Evolutionary conservation across 2,888 invertebrate species (phyloP), one percentile per base, ranked within the genome.

Genomic region (Branchellion lobata): DNA sequence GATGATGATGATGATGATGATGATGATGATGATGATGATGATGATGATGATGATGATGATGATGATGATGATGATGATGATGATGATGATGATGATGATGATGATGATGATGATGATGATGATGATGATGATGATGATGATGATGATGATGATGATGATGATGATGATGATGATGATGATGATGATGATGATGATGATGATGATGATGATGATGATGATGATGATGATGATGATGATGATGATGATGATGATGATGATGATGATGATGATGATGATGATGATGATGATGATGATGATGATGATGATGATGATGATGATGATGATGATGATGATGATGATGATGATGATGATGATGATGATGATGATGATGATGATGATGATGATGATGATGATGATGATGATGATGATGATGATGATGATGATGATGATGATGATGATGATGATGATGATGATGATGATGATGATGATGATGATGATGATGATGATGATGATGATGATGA

Each of bases 1-100:
- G 47, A 75, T 75, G 75, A 75, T 75, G 75, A 75, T 75, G 75
- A 75, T 53, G 75, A 53, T 75, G 75, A 75, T 53, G 47, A 53
- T 75, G 75, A 61, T 75, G 47, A 75, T 53, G 75, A 75, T 61
- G 53, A 75, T 53, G 47, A 75, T 53, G 53, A 61, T 61, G 75
- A 61, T 75, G 53, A 53, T 75, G 75, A 53, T 75, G 53, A 53
- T 53, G 75, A 75, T 73, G 40, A 73, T n/a, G 31, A 73, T 1
- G 76, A 68, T 8, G 33, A 65, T 33, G 65, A 72, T 1, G n/a
- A 27, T 31, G 69, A 69, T 69, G 27, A 33, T 69, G 69, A 24
- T 69, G 69, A 24, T 71, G 71, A 71, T 71, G 3, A 29, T 71
- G 71, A 31, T 33, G 71, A 29, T 29, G 34, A 1, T 11, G 71